Base-by-base conservation (phyloP, 2,888 invertebrate species). In the Standfussiana lucernea region DNA sequence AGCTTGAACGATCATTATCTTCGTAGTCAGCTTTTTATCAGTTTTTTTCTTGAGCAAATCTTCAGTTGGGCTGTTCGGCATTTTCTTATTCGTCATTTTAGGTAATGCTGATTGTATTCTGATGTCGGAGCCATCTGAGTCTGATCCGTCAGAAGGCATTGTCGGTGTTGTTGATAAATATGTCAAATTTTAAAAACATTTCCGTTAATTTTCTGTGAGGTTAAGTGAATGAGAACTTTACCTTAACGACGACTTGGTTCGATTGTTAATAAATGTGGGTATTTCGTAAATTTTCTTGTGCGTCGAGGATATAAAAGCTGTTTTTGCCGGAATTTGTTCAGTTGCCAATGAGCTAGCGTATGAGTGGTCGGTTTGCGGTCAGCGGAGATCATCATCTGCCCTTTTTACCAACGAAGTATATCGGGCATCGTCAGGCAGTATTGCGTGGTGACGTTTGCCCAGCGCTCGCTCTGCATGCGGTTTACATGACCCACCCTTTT, bases 1-100 rank as follows among this genome's bases (percentile, higher is more conserved):
- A 0, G 96, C 95, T 71, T 95, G 88, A 3, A 90, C 85, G 0
- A 96, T 90, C 96, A 96, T 96, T 0, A 87, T 77, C 80, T 94
- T 96, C 0, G 95, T 95, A 0, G 91, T 90, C 0, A 91, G 10
- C 69, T 94, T 95, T 76, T 93, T 96, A 11, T 87, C 87, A 21
- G 28, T 13, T 18, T 72, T 75, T 56, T 84, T 75, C 11, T 70
- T 77, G 0, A 69, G 65, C 24, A 85, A 15, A 13, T 67, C 61
- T 78, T 40, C 32, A 42, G 85, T 62, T 42, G 83, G 83, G 45
- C 82, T 83, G 5, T 15, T 74, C 0, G 86, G 85, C 40, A 80
- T 75, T 21, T 91, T 92, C 45, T 90, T 89, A 1, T 80, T 85
- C 0, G 90, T 32, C 5, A 89, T 72, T 42, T 90, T 70, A 1